Conservation (phyloP, 2,888 invertebrate species). For the Euproctis similis region DNA sequence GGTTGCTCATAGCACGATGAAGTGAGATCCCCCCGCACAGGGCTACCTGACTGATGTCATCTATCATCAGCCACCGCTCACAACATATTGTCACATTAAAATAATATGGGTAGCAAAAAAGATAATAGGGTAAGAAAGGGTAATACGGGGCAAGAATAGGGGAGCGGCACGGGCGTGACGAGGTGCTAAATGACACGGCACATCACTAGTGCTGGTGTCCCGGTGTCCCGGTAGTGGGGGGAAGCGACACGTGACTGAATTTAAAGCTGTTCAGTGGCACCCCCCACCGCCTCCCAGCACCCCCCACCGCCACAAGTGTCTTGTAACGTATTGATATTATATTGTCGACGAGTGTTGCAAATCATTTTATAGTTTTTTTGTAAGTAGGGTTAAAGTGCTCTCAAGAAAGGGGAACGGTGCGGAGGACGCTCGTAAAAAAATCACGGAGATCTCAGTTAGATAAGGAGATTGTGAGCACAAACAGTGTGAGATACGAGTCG, state of each 20-base stretch:
- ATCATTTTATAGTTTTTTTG: too few species aligned
- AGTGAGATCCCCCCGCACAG: slow-evolving; percentile 5
- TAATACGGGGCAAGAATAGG: too few species aligned
- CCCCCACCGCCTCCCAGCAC: neutral
- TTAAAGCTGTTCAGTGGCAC: slow-evolving; percentile 10
- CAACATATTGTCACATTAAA: slow-evolving; percentile 22
- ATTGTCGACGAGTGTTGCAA: slow-evolving; percentile 2
- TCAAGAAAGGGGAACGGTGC: too few species aligned
- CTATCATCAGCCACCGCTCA: slow-evolving; percentile 21
- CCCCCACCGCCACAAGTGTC: neutral
- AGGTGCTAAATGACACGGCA: slow-evolving; percentile 13
- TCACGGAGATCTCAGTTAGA: too few species aligned
- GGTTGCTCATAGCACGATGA: slow-evolving; percentile 22
- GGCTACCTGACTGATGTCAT: slow-evolving; percentile 10
- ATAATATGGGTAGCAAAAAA: slow-evolving; percentile 24
- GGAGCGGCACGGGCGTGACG: slow-evolving; percentile 11
- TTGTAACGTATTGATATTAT: slow-evolving; percentile 3
- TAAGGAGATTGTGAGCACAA: too few species aligned
- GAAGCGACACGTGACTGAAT: slow-evolving; percentile 10
- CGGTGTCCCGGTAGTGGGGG: too few species aligned
- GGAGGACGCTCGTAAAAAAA: too few species aligned
- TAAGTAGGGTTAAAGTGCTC: too few species aligned
- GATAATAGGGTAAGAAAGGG: slow-evolving; percentile 14
- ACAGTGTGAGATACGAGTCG: too few species aligned
- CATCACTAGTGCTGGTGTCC: slow-evolving; percentile 1